A percentile compares a stretch with the other conserved stretches of the same genome.
These are phyloP conservation scores for Ptilorrhoa leucosticta DNA, from an alignment of 2,113 vertebrate genomes.

Conservation along the genomic window DNA sequence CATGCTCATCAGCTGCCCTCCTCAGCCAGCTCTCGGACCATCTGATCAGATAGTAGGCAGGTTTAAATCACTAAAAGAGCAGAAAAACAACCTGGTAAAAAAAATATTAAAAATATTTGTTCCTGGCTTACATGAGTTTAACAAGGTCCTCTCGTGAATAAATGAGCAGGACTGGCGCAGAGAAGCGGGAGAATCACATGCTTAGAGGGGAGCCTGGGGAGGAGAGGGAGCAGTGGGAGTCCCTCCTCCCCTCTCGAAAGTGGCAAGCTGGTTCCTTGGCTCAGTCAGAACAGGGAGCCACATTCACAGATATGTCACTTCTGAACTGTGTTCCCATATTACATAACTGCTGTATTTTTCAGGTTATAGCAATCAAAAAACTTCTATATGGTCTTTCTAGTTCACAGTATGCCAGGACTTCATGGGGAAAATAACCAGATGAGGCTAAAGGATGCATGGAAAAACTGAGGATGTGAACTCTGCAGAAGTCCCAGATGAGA, in stretches of 20 bases:
- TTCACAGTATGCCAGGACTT: not conserved
- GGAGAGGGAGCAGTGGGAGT: not conserved
- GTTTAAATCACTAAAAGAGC: not conserved
- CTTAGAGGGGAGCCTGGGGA: not conserved
- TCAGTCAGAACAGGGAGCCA: not conserved
- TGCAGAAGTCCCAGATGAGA: not conserved
- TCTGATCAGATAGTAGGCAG: not conserved
- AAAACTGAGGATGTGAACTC: not conserved
- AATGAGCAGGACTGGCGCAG: not conserved
- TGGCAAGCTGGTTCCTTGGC: not conserved
- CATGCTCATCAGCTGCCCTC: not conserved
- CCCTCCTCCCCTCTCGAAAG: not conserved
- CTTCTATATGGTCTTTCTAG: not conserved
- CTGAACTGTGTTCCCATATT: not conserved
- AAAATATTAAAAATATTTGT: not conserved
- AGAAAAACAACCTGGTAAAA: not conserved
- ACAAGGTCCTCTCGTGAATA: not conserved
- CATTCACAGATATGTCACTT: fast-evolving
- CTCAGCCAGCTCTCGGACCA: not conserved
- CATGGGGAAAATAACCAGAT: not conserved
- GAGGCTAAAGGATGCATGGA: not conserved
- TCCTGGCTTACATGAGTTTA: not conserved
- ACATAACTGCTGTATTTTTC: not conserved
- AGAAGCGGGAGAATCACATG: not conserved
- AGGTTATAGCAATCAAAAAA: not conserved